These are phyloP conservation scores for Mercenaria mercenaria DNA, from an alignment of 1,140 invertebrate genomes.

Conservation along the genomic window DNA sequence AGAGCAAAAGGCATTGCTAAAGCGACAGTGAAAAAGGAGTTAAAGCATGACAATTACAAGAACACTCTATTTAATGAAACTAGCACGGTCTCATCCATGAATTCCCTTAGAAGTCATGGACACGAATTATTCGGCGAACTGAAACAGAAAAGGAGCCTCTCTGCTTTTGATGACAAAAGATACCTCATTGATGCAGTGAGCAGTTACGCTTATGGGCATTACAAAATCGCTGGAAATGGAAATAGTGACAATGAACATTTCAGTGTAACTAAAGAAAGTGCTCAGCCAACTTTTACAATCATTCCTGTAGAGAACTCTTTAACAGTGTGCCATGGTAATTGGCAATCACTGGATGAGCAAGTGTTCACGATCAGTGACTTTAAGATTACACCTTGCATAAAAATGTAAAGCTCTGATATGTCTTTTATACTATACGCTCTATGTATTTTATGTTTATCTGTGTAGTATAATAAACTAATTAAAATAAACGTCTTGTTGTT, in stretches of 20 bases:
- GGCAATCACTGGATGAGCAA: neutral
- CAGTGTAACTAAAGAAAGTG: neutral
- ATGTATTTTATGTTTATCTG: no score
- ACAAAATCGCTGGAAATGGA: no score
- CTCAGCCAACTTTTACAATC: neutral
- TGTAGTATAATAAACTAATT: no score
- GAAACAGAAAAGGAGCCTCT: constrained; percentile 9
- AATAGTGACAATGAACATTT: no score
- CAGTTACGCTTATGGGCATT: constrained; percentile 37
- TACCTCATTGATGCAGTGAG: constrained; percentile 5
- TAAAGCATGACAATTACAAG: neutral
- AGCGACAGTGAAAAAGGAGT: neutral
- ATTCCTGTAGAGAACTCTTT: neutral
- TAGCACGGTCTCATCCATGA: neutral
- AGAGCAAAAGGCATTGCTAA: constrained; percentile 17
- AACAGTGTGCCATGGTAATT: no score
- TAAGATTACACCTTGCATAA: constrained; percentile 34
- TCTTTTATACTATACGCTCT: no score
- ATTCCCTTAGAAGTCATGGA: neutral
- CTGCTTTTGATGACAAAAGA: constrained; percentile 45
- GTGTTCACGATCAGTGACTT: constrained; percentile 1
- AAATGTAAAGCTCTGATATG: neutral
- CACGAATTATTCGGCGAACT: neutral
- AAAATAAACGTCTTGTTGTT: no score
- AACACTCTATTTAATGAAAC: neutral